Evolutionary conservation across 2,888 invertebrate genomes (phyloP).

Genomic region (Meliscaeva auricollis): DNA sequence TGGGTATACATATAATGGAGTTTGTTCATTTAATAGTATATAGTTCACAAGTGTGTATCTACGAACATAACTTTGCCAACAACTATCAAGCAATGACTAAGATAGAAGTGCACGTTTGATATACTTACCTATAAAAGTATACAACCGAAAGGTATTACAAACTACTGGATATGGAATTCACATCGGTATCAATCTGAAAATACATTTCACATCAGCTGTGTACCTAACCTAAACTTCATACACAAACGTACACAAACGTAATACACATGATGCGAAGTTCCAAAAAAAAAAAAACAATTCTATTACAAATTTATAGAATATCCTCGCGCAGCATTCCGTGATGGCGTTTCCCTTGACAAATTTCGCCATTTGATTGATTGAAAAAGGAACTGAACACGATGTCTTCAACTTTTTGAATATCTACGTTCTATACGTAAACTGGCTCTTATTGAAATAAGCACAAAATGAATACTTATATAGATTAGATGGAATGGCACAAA

Average conservation of each 20-base stretch:
- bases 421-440: background rate
- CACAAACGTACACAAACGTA: too few species aligned
- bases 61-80: constrained; percentile 24
- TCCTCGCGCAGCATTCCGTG: constrained; percentile 14
- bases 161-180: background rate
- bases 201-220: constrained; percentile 34
- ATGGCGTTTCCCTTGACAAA: constrained; percentile 62
- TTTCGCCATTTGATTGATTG: constrained; percentile 71
- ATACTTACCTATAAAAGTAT: background rate
- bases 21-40: constrained; percentile 4
- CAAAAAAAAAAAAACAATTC: constrained; percentile 24
- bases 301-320: constrained; percentile 54
- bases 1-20: constrained; percentile 13
- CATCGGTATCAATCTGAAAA: constrained; percentile 51
- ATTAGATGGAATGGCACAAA: background rate
- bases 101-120: constrained; percentile 1
- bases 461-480: constrained; percentile 10
- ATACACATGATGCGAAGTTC: constrained; percentile 26
- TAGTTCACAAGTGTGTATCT: background rate
- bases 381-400: constrained; percentile 61
- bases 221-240: too few species aligned
- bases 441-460: constrained; percentile 33
- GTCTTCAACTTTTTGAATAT: constrained; percentile 39
- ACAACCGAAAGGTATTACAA: background rate
- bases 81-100: constrained; percentile 20